Base-by-base conservation (phyloP, 2,113 vertebrate species). In the Pygathrix nemaeus region DNA sequence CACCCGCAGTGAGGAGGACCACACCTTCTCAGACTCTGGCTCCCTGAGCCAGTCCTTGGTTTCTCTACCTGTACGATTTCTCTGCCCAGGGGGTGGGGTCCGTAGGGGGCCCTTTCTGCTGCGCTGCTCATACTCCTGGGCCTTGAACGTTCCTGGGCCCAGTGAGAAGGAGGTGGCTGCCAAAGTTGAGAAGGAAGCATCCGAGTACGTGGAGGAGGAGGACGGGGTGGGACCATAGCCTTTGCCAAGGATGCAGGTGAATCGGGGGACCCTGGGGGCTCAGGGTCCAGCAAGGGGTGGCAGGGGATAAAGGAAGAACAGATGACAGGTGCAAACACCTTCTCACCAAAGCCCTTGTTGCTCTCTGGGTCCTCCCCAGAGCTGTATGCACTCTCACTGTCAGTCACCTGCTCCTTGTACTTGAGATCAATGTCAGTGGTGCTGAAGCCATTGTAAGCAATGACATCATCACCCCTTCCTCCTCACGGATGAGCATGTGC, bases 11-110 rank as follows among this genome's bases (percentile, higher is more conserved):
- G 99, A 99, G 0, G 99, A 99, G 96, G 99, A 99, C 0, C 99
- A 99, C 92, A 99, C 99, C 97, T 99, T 99, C 57, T 99, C 99
- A 12, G 99, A 99, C 97, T 99, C 99, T 98, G 99, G 97, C 96
- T 99, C 99, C 43, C 99, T 99, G 21, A 99, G 98, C 90, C 99
- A 98, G 68, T 99, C 99, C 91, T 99, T 5, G 16, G 16, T 6
- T 52, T 52, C 52, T 52, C 52, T 52, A 52, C 57, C 92, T 99
- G 96, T 0, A 50, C 16, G 16, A 16, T 17, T 52, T 52, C 52
- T 52, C 52, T 52, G 17, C 57, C 89, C 97, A 89, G 98, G 95
- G 14, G 96, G 95, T 85, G 97, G 97, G n/a, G 97, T 96, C 78
- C 98, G 95, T 0, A 98, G 94, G 91, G 98, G 84, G 82, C 96